Base-by-base conservation (phyloP, 1,140 invertebrate species). In the Conus betulinus region DNA sequence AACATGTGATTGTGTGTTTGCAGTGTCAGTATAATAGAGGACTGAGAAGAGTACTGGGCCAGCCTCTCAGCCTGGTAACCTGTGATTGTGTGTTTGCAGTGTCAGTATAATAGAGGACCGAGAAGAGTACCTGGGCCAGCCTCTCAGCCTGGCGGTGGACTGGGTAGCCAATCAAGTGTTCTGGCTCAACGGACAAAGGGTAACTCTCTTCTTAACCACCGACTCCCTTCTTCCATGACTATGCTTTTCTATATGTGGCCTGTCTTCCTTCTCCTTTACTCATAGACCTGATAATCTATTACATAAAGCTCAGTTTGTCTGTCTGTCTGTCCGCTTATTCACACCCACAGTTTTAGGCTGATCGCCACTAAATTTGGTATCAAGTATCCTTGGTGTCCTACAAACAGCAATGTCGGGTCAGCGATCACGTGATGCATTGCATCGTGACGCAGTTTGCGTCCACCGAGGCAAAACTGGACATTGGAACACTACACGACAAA, bases 131-230 rank as follows among this genome's bases (percentile, higher is more conserved):
- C 57, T 84, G 6, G 57, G 82, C 4, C 23, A 60, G 17, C 53
- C 53, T 23, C 82, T n/a, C 7, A 84, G 82, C 23, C 55, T 84
- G 55, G 57, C 57, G 25, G 23, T 84, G 13, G 82, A 84, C 82
- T 84, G 82, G 82, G 82, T 27, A 8, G 82, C 55, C 7, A 15
- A 84, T 23, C 53, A 84, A 7, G 51, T 84, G 55, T 67, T 63
- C 53, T 84, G 82, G 82, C 82, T 84, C 55, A 84, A 84, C n/a
- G 57, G 27, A 13, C 10, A 52, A 20, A 81, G 79, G 79, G 79
- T 81, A 53, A 23, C 15, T 53, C 78, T 52, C 15, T 52, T 13
- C 76, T 27, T 79, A 11, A 79, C 76, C 39, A 10, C n/a, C 39
- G 13, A 1, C n/a, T 23, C n/a, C 5, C n/a, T n/a, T n/a, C 39